These are phyloP conservation scores for Ophion ventricosus DNA, from an alignment of 2,888 invertebrate species.

Conservation along the genomic window DNA sequence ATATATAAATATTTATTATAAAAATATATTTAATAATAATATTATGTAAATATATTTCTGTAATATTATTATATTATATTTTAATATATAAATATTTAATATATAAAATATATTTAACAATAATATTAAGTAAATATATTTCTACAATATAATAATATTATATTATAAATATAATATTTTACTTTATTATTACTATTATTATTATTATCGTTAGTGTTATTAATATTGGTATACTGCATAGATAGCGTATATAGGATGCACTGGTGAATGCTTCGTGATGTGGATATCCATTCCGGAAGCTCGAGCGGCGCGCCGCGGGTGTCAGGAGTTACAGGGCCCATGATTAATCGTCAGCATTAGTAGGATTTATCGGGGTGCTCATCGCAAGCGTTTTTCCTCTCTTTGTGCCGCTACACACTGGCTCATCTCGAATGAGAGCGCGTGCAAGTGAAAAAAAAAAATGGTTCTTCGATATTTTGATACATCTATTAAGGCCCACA, in stretches of 20 bases:
- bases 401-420: slow-evolving; percentile 14
- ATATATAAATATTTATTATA: no score
- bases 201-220: slow-evolving; percentile 10
- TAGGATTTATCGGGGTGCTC: slow-evolving; percentile 75
- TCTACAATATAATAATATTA: no score
- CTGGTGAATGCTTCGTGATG: slow-evolving; percentile 72
- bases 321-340: slow-evolving; percentile 71
- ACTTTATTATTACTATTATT: no score
- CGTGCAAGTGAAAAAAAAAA: slow-evolving; percentile 66
- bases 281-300: slow-evolving; percentile 79
- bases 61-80: no score
- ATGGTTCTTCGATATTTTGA: slow-evolving; percentile 70
- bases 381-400: slow-evolving; percentile 58
- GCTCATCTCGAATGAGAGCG: slow-evolving; percentile 33
- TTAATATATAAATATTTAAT: no score
- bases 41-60: no score
- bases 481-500: slow-evolving; percentile 18
- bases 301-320: slow-evolving; percentile 59
- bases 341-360: slow-evolving; percentile 79
- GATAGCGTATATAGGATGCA: slow-evolving; percentile 7
- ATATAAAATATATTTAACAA: no score
- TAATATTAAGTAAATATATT: no score
- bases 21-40: no score
- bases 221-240: neutral
- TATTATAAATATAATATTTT: no score